Conservation (phyloP, 64 coral and sea anemone genomes). For the Cladopsammia gracilis region DNA sequence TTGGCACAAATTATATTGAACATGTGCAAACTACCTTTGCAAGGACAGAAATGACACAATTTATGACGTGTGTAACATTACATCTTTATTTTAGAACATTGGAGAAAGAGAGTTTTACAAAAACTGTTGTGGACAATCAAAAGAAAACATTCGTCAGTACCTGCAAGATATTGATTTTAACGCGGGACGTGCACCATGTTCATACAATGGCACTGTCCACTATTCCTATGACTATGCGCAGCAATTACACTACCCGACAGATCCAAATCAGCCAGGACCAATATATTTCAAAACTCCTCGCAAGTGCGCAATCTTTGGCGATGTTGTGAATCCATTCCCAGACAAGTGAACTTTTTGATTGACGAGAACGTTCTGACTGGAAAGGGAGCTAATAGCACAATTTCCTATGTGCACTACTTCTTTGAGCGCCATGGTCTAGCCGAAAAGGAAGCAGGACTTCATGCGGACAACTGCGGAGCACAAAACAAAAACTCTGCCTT, state of each 20-base stretch:
- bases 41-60: too few relatives aligned
- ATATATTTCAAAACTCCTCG: slow-evolving; percentile 25
- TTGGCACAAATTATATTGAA: too few relatives aligned
- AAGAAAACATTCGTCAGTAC: slow-evolving; percentile 13
- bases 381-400: slow-evolving; percentile 28
- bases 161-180: slow-evolving; percentile 47
- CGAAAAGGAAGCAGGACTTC: too few relatives aligned
- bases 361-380: slow-evolving; percentile 28
- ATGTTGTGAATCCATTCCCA: slow-evolving; percentile 20
- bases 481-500: too few relatives aligned
- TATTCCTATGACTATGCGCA: slow-evolving; percentile 40
- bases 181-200: slow-evolving; percentile 21
- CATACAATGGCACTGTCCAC: slow-evolving; percentile 31
- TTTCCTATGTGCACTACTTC: background rate
- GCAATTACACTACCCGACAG: slow-evolving; percentile 26
- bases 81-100: too few relatives aligned
- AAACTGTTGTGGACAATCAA: slow-evolving; percentile 18
- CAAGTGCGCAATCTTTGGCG: slow-evolving; percentile 16
- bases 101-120: slow-evolving; percentile 17
- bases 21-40: too few relatives aligned
- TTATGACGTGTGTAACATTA: too few relatives aligned
- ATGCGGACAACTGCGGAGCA: too few relatives aligned
- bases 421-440: slow-evolving; percentile 3
- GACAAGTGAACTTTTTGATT: slow-evolving; percentile 29
- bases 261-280: slow-evolving; percentile 11